A percentile compares a stretch with the other conserved stretches of the same genome.
phyloP scores from a whole-genome alignment of 37 sponge, comb jelly and placozoan species.

The Ephydatia muelleri region DNA sequence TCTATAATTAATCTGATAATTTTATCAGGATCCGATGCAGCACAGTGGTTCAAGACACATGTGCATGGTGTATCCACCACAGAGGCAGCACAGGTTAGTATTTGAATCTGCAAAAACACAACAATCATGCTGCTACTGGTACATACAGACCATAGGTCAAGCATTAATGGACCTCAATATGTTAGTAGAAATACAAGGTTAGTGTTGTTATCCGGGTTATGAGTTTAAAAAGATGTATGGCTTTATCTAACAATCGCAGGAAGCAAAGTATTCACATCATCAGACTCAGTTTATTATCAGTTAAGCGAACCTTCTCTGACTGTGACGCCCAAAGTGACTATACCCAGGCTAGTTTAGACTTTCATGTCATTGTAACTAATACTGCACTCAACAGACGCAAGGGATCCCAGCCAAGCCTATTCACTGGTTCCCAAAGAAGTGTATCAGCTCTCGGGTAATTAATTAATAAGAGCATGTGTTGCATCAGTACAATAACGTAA shows the following conservation, averaged over 20 bases:
- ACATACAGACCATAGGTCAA: constrained; percentile 47
- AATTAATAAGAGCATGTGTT: no score
- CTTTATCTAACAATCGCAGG: constrained; percentile 1
- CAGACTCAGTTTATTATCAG: constrained; percentile 57
- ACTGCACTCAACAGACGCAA: neutral
- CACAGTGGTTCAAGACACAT: constrained; percentile 70
- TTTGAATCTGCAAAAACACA: neutral
- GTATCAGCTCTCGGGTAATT: neutral
- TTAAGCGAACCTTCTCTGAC: constrained; percentile 18
- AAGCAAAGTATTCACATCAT: constrained; percentile 16
- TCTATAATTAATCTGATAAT: neutral
- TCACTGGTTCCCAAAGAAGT: neutral
- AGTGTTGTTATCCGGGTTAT: neutral
- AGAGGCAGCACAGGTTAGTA: constrained; percentile 50
- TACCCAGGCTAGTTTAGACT: neutral
- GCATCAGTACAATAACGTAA: no score
- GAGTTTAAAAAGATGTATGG: neutral
- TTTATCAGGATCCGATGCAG: constrained; percentile 54
- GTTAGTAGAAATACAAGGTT: constrained; percentile 57
- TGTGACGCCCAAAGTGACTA: neutral
- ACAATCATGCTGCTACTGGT: neutral
- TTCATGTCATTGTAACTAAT: neutral
- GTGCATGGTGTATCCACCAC: constrained; percentile 56
- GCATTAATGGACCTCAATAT: constrained; percentile 49
- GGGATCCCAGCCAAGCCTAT: neutral